Base-by-base conservation (phyloP, 2,113 vertebrate genomes). In the Tangachromis dhanisi region DNA sequence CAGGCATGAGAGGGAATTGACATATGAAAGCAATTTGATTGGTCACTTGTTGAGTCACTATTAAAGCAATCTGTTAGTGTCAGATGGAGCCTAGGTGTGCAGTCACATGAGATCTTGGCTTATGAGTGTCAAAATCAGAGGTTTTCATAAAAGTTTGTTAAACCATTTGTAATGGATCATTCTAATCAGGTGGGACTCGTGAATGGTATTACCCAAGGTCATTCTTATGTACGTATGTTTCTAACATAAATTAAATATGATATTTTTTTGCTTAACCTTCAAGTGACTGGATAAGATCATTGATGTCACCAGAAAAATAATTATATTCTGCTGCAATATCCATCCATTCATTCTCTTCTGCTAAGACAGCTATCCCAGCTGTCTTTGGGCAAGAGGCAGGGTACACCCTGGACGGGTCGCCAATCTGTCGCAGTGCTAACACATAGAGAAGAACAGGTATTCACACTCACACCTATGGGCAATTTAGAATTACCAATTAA, bases 21-120 rank as follows among this genome's bases (percentile, higher is more conserved):
- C 94, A 95, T 88, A 38, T 92, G 94, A 19, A 84, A 90, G 84
- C 84, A 87, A 91, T 94, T 92, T 91, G 86, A 93, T 89, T 94
- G 91, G 86, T 40, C 84, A 24, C 55, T 17, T 80, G 47, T 86
- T 80, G 38, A 86, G 88, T 81, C 84, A 7, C 35, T 54, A 16
- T 86, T 54, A 49, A 45, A 81, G 83, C 29, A 83, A 78, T 85
- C 86, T 84, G 80, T 47, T 84, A 53, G 42, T 11, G 55, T 89
- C 87, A 49, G 88, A 73, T 79, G 80, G 83, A 81, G 86, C 45
- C 55, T 29, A 63, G 83, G 81, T 81, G 79, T 81, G 59, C 66
- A 31, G 26, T 49, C 71, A 31, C 26, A 26, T 54, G n/a, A 81
- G 12, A 12, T 14, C 11, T 85, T 61, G 63, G 53, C 8, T 63